Conservation (phyloP, 2,888 invertebrate genomes). For the Dasysyrphus albostriatus region DNA sequence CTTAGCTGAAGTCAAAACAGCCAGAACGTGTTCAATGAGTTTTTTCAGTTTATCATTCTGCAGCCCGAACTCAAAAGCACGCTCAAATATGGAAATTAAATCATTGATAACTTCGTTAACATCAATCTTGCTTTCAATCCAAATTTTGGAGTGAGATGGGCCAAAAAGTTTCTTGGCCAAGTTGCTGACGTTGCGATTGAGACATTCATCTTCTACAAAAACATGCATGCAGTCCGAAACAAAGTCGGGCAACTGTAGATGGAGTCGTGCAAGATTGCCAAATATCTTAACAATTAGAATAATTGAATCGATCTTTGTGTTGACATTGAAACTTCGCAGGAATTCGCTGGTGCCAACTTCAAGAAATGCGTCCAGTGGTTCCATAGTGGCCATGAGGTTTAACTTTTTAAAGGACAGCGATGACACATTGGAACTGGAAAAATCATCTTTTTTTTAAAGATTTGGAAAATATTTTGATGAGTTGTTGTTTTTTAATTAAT, state of each 20-base stretch:
- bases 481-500: slow-evolving; percentile 1
- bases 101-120: slow-evolving; percentile 48
- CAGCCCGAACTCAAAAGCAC: slow-evolving; percentile 58
- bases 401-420: slow-evolving; percentile 62
- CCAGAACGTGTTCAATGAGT: slow-evolving; percentile 38
- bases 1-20: slow-evolving; percentile 28
- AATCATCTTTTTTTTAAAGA: slow-evolving; percentile 40
- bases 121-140: slow-evolving; percentile 59
- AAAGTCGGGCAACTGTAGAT: slow-evolving; percentile 80
- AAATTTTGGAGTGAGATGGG: slow-evolving; percentile 59
- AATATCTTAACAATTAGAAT: slow-evolving; percentile 78
- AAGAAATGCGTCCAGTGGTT: slow-evolving; percentile 80
- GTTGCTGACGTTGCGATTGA: slow-evolving; percentile 77
- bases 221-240: slow-evolving; percentile 77
- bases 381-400: slow-evolving; percentile 69
- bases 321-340: slow-evolving; percentile 77
- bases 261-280: slow-evolving; percentile 77
- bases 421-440: slow-evolving; percentile 45
- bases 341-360: slow-evolving; percentile 75
- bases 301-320: slow-evolving; percentile 78
- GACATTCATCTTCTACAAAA: slow-evolving; percentile 77
- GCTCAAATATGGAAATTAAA: slow-evolving; percentile 50
- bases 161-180: slow-evolving; percentile 76
- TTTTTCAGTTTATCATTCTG: slow-evolving; percentile 79
- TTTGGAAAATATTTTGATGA: not conserved